Evolutionary conservation across 2,888 invertebrate genomes (phyloP).

Genomic region (Standfussiana lucernea): DNA sequence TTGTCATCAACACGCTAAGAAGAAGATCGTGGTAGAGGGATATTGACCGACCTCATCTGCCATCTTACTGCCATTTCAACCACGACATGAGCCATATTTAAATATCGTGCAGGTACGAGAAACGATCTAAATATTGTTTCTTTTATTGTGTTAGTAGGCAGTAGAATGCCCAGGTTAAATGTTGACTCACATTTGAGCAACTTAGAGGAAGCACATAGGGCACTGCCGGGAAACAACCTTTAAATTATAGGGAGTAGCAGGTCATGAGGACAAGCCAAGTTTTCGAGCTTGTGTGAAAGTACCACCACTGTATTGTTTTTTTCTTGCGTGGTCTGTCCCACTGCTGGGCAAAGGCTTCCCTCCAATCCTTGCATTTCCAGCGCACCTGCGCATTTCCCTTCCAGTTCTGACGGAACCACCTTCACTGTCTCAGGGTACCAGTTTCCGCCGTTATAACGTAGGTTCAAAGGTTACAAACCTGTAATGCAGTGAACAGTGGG

Average conservation of each 20-base stretch:
- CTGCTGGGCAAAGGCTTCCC: neutral
- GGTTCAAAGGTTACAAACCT: slow-evolving; percentile 88
- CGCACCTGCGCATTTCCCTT: neutral
- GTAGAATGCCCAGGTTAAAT: neutral
- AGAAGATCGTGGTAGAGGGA: no score
- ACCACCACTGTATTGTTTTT: no score
- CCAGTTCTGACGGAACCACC: neutral
- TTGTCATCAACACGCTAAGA: no score
- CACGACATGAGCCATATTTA: neutral
- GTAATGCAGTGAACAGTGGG: slow-evolving; percentile 96
- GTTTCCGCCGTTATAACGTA: neutral
- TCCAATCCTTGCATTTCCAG: no score
- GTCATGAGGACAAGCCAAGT: neutral
- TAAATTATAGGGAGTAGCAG: neutral
- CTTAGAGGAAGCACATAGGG: neutral
- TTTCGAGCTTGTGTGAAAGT: no score
- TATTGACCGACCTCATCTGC: neutral
- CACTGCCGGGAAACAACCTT: neutral
- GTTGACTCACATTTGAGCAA: neutral
- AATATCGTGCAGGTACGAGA: neutral
- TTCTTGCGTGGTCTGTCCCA: no score
- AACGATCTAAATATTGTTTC: neutral
- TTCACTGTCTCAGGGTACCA: neutral
- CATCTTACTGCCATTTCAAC: neutral
- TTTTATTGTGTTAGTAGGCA: neutral